Evolutionary conservation across 1,140 invertebrate species (phyloP), one percentile per base, ranked within the genome.

Genomic region (Drosophila aff.): DNA sequence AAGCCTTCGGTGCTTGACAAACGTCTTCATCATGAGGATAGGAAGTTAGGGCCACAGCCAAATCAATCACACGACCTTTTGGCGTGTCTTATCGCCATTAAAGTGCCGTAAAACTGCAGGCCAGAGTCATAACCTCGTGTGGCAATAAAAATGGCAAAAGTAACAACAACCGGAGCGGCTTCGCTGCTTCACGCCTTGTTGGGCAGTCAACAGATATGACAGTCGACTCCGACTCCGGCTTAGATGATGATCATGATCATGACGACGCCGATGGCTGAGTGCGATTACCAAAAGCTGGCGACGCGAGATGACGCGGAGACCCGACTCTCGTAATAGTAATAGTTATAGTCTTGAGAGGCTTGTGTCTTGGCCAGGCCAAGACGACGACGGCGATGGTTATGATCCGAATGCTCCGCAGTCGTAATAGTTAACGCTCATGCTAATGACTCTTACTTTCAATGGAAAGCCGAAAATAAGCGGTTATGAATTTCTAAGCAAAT

Each of bases 161-260:
- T 55, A 60, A 76, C 78, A 76, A 33, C 72, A 79, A 44, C 52
- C 67, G 44, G 68, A 81, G 69, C 80, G 64, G 58, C 81, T 76
- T 52, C 60, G 79, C 44, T 74, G 86, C 82, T 90, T 90, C 86
- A 90, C 86, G 85, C 85, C 85, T 90, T 90, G 85, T 90, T 90
- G 79, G 83, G 81, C 79, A 79, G 66, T 50, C 77, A 64, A 55
- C 66, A 59, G 68, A 71, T 63, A 63, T 60, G 75, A 66, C 62
- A 75, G 58, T 47, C 23, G 23, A 43, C 44, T 47, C n/a, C 40
- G 44, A 43, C 44, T 47, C n/a, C 59, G 44, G 41, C 43, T 43
- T 4, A 13, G 49, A 26, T 28, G 53, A 60, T 75, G 66, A 76
- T 59, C 43, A 67, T 76, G 63, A 53, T 67, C 52, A 53, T 74